A percentile compares a stretch with the other conserved stretches of the same genome.
Evolutionary conservation across 2,888 invertebrate species (phyloP).

Genomic region (Herminia tarsipennalis): DNA sequence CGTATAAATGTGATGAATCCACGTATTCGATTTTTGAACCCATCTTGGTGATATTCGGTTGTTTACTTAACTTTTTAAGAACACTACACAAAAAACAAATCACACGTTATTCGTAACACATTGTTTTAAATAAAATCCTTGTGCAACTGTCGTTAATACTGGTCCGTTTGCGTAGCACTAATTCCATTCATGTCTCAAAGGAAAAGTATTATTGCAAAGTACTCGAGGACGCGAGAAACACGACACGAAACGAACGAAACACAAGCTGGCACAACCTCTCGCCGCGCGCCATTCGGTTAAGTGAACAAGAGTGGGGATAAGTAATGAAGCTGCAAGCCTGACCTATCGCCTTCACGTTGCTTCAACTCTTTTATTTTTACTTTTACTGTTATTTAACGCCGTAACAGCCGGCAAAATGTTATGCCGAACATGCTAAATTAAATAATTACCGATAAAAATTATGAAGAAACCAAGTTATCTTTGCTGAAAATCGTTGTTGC

Average conservation of each 20-base stretch:
- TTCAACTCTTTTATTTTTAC: constrained; percentile 24
- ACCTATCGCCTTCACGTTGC: constrained; percentile 59
- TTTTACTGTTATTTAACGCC: constrained; percentile 18
- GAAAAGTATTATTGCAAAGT: constrained; percentile 56
- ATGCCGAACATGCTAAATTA: not conserved
- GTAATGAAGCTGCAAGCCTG: constrained; percentile 68
- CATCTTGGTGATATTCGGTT: constrained; percentile 85
- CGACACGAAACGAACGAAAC: constrained; percentile 62
- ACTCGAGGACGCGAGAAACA: constrained; percentile 74
- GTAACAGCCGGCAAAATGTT: not conserved
- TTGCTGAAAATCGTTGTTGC: not conserved
- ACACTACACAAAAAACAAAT: constrained; percentile 46
- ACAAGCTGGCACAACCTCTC: constrained; percentile 70
- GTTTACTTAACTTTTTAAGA: constrained; percentile 55
- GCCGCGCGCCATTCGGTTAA: constrained; percentile 72
- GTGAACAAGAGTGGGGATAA: constrained; percentile 72
- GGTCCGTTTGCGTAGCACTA: constrained; percentile 47
- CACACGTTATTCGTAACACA: constrained; percentile 56
- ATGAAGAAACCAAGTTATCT: not conserved
- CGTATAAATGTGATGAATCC: constrained; percentile 95
- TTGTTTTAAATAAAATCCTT: constrained; percentile 43
- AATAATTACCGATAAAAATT: not conserved
- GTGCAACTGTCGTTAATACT: constrained; percentile 33
- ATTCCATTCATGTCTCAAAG: constrained; percentile 64
- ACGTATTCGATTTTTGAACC: constrained; percentile 97